A percentile compares a stretch with the other conserved stretches of the same genome.
These are phyloP conservation scores for Notolabrus celidotus DNA, from an alignment of 2,797 vertebrate genomes.

Conservation along the genomic window DNA sequence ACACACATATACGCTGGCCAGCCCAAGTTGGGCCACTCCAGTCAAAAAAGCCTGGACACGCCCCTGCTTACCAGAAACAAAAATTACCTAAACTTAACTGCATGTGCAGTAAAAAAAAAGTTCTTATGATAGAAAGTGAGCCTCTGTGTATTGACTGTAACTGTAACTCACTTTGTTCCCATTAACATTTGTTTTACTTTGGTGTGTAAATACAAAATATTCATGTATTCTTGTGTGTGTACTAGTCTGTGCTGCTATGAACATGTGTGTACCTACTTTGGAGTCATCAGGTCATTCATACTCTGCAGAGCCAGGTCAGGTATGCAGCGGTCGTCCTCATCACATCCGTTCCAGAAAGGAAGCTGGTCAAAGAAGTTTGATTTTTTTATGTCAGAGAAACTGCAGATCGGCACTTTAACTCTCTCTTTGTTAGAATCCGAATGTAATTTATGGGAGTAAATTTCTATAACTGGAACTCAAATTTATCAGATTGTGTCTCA, in stretches of 20 bases:
- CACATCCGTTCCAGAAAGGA: constrained; percentile 98
- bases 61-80: too few species aligned
- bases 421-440: not conserved
- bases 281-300: constrained; percentile 90
- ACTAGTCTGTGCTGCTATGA: not conserved
- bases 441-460: not conserved
- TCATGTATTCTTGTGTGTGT: not conserved
- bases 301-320: constrained; percentile 93
- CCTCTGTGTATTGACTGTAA: too few species aligned
- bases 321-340: constrained; percentile 94
- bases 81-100: too few species aligned
- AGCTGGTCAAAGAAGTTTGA: constrained; percentile 85
- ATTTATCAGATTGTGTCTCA: constrained; percentile 61
- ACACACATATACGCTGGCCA: too few species aligned
- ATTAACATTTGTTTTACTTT: not conserved
- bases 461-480: not conserved
- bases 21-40: too few species aligned
- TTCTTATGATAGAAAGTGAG: too few species aligned
- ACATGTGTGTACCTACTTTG: constrained; percentile 84
- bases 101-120: too few species aligned
- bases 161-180: too few species aligned
- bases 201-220: not conserved
- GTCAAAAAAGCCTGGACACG: too few species aligned
- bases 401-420: not conserved
- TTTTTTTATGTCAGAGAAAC: not conserved